Conservation (phyloP, 2,797 vertebrate genomes). For the Sylvilagus floridanus region DNA sequence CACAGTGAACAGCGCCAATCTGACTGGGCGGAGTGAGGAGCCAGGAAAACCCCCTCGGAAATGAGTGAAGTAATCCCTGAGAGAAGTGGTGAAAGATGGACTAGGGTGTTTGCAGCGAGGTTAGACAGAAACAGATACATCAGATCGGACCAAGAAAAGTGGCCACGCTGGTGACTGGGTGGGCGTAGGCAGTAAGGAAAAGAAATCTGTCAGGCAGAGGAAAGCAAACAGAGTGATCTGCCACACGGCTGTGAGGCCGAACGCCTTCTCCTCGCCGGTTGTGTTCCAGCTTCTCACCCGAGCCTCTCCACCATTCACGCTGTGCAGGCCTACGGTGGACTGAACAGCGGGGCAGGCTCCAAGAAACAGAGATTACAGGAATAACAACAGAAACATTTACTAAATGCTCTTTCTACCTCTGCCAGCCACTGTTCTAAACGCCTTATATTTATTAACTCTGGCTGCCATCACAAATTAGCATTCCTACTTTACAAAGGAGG, state of each 20-base stretch:
- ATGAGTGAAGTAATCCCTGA: background rate
- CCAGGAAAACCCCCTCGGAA: slow-evolving; percentile 34
- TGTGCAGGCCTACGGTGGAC: background rate
- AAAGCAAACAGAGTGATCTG: background rate
- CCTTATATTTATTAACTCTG: background rate
- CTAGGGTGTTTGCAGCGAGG: background rate
- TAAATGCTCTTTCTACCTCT: background rate
- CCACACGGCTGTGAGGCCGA: background rate
- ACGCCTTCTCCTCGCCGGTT: background rate
- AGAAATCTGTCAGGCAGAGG: background rate
- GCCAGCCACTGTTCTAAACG: background rate
- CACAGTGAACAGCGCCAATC: background rate
- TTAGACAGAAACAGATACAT: background rate
- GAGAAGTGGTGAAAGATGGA: background rate
- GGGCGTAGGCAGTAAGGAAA: background rate
- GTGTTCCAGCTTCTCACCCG: background rate
- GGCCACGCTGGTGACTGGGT: background rate
- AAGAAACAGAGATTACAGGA: slow-evolving; percentile 18
- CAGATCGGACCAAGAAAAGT: background rate
- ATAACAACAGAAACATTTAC: background rate
- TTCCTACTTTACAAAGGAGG: slow-evolving; percentile 9
- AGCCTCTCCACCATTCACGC: background rate
- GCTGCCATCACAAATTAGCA: background rate
- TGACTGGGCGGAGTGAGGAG: background rate
- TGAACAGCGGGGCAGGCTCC: background rate